Conservation (phyloP, 2,888 invertebrate species). For the Lochmaea crataegi region DNA sequence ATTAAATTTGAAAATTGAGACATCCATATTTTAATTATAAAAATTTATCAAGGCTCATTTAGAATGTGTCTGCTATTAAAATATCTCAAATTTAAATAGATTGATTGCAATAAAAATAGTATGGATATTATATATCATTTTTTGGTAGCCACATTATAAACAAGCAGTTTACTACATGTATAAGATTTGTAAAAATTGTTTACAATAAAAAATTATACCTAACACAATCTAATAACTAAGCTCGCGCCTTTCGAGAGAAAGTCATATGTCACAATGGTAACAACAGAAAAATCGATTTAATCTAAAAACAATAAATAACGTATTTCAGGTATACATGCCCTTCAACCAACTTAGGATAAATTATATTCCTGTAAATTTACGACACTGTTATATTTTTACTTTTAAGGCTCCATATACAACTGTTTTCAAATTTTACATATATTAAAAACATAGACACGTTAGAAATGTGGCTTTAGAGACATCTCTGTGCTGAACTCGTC, state of each 20-base stretch:
- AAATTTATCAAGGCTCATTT: slow-evolving; percentile 52
- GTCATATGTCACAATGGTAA: not conserved
- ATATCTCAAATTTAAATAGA: slow-evolving; percentile 45
- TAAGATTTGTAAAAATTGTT: slow-evolving; percentile 57
- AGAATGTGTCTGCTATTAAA: slow-evolving; percentile 51
- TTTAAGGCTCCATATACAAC: not conserved
- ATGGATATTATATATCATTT: slow-evolving; percentile 43
- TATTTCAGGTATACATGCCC: not conserved
- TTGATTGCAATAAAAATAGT: slow-evolving; percentile 50
- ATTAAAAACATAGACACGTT: too few relatives aligned
- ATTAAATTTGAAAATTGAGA: slow-evolving; percentile 57
- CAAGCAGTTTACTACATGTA: slow-evolving; percentile 54
- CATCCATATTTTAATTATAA: slow-evolving; percentile 59
- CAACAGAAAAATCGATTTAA: not conserved
- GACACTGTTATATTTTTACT: not conserved
- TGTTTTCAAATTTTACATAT: not conserved
- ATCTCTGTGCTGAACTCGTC: too few relatives aligned
- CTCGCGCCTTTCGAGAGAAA: not conserved
- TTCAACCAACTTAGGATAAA: not conserved
- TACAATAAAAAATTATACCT: slow-evolving; percentile 56
- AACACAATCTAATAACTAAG: slow-evolving; percentile 59
- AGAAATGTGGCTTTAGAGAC: too few relatives aligned
- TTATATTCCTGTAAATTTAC: too few relatives aligned
- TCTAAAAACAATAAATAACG: not conserved
- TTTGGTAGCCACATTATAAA: slow-evolving; percentile 53